Base-by-base conservation (phyloP, 2,888 invertebrate genomes). In the Poecilus cupreus region DNA sequence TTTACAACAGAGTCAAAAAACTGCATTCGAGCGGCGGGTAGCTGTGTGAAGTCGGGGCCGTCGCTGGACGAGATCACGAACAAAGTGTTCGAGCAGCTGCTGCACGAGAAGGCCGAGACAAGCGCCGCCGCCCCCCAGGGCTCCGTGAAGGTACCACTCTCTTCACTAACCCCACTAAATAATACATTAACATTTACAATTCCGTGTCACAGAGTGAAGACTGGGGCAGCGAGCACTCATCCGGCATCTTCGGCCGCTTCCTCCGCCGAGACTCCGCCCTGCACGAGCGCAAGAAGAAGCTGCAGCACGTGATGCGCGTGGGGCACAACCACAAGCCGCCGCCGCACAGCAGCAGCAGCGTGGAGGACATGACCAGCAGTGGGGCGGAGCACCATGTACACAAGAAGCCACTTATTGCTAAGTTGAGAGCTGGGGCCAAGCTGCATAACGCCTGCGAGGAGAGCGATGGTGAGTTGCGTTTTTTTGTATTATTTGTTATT, bases 31-130 rank as follows among this genome's bases (percentile, higher is more conserved):
- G 32, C 32, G 32, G 32, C 32, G 32, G 32, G 32, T 32, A 80
- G 32, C 43, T 18, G 60, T 60, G 26, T 37, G 77, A 82, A 80
- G 18, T 18, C 64, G 68, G 86, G 86, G 77, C 89, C 90, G 20
- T 90, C 90, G n/a, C 87, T 94, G 70, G 94, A 95, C 85, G 95
- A 94, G 88, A 93, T 95, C 78, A 95, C 95, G 3, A 95, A 94
- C 88, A 92, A 93, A 88, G 94, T 95, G 60, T 95, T 94, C 86
- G 94, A 94, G 87, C 94, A 94, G 84, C 89, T 95, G 81, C 88
- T 95, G 81, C 94, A 94, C 84, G 94, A 93, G 80, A 92, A 94
- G 86, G 89, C 91, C 0, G 91, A 92, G 83, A 88, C 89, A 6
- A 84, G 86, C 22, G 87, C 87, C 78, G 84, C 86, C 24, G 87